These are phyloP conservation scores for Heliconius melpomene DNA, from an alignment of 1,140 invertebrate species.

Conservation along the genomic window DNA sequence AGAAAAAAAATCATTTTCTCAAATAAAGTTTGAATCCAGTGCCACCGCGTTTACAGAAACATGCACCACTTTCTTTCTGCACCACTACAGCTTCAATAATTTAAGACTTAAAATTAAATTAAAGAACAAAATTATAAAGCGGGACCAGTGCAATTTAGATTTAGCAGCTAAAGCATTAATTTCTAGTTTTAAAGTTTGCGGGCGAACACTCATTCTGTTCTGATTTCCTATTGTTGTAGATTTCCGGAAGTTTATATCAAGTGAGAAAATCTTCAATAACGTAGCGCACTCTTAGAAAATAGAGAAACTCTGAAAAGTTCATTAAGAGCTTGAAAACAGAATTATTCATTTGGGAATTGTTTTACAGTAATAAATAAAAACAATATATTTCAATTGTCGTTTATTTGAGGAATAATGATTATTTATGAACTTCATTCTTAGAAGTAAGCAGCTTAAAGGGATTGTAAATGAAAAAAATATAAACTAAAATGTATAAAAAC, in stretches of 20 bases:
- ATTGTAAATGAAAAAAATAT: too few relatives aligned
- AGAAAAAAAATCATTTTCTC: too few relatives aligned
- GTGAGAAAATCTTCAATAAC: neutral
- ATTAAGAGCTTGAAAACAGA: neutral
- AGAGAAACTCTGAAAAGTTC: neutral
- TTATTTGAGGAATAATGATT: neutral
- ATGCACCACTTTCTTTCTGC: neutral
- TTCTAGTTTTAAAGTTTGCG: conserved; percentile 12
- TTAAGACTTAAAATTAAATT: neutral
- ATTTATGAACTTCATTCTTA: neutral
- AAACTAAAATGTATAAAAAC: too few relatives aligned
- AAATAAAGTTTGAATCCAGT: neutral
- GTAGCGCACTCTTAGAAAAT: neutral
- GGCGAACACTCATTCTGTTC: conserved; percentile 11
- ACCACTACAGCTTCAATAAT: neutral
- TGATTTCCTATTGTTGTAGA: conserved; percentile 4
- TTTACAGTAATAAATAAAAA: too few relatives aligned
- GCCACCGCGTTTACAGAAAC: neutral
- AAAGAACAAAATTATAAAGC: neutral
- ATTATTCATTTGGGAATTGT: too few relatives aligned
- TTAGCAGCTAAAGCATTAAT: conserved; percentile 2
- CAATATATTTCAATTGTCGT: too few relatives aligned
- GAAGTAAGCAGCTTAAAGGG: too few relatives aligned
- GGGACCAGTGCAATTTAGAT: neutral
- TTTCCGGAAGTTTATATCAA: conserved; percentile 12